A percentile compares a stretch with the other conserved stretches of the same genome.
phyloP scores from a whole-genome alignment of 2,113 vertebrate genomes.

The Vidua chalybeata region DNA sequence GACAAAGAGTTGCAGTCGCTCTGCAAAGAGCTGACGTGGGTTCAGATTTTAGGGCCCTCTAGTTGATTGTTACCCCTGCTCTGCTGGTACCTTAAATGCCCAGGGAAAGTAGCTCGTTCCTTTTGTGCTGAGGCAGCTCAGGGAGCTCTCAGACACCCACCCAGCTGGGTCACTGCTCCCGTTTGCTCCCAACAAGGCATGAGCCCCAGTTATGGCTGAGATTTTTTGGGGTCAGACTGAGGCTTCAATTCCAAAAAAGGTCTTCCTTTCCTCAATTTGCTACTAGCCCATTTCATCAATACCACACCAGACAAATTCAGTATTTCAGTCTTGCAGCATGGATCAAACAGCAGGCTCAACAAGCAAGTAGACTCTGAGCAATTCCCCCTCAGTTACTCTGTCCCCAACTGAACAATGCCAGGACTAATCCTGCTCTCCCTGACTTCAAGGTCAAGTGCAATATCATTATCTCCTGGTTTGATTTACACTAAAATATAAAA shows the following conservation, averaged over 20 bases:
- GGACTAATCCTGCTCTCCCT: neutral
- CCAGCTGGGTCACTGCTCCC: neutral
- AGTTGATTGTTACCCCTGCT: neutral
- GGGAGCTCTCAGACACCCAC: neutral
- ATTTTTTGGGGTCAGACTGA: neutral
- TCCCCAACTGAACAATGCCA: neutral
- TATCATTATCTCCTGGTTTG: neutral
- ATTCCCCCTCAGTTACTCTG: neutral
- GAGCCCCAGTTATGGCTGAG: neutral
- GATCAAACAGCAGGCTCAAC: neutral
- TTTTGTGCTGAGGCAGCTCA: constrained; percentile 5
- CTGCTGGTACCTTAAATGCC: neutral
- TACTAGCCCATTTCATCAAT: neutral
- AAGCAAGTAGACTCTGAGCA: neutral
- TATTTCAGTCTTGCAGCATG: neutral
- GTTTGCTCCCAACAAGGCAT: neutral
- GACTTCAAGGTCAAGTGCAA: neutral
- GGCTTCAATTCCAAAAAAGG: neutral
- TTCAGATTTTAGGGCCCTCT: constrained; percentile 18
- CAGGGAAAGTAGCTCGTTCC: neutral
- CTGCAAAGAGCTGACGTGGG: neutral
- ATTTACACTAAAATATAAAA: constrained; percentile 23
- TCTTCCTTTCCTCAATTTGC: neutral
- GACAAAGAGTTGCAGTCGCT: neutral
- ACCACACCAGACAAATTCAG: neutral